Base-by-base conservation (phyloP, 2,113 vertebrate genomes). In the Pseudopipra pipra region DNA sequence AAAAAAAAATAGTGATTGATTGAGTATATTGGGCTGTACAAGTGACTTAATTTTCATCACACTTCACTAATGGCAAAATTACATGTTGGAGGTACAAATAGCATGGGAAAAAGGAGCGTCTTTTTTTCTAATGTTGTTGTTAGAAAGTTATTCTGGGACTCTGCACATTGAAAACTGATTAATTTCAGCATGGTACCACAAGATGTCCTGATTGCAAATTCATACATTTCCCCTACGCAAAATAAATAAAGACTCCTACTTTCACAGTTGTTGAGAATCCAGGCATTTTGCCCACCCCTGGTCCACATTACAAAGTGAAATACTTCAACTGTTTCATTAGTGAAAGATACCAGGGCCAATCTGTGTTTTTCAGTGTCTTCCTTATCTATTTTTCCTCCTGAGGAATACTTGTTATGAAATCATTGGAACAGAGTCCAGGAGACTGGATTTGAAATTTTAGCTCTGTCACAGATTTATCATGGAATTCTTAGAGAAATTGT, bases 61-160 rank as follows among this genome's bases (percentile, higher is more conserved):
- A 49, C 56, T 96, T 94, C 55, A 80, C 68, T 95, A 95, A 93
- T 91, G 44, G 51, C 90, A 90, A 90, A 90, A 94, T 95, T 91
- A 51, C 54, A 92, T 30, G 27, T 67, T 86, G 84, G 43, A 88
- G 59, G 46, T 85, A 93, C 78, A 91, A 93, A 83, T 67, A 93
- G 63, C 59, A 41, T n/a, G 55, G 59, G 30, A 3, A 83, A 79
- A 91, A 77, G 30, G 51, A 79, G 11, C 5, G 7, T 47, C 12
- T 66, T 89, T 89, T 85, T 85, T 83, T 37, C 59, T 74, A 76
- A 73, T 51, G 10, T 35, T 88, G 35, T 39, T 90, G 43, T 95
- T 85, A 80, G 46, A 85, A 91, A 88, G 77, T 95, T 95, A 88
- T 91, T 87, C 82, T 90, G 67, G 63, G 89, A 73, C 66, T 62